Evolutionary conservation across 2,113 vertebrate genomes (phyloP).

Genomic region (Protobothrops flavoviridis): DNA sequence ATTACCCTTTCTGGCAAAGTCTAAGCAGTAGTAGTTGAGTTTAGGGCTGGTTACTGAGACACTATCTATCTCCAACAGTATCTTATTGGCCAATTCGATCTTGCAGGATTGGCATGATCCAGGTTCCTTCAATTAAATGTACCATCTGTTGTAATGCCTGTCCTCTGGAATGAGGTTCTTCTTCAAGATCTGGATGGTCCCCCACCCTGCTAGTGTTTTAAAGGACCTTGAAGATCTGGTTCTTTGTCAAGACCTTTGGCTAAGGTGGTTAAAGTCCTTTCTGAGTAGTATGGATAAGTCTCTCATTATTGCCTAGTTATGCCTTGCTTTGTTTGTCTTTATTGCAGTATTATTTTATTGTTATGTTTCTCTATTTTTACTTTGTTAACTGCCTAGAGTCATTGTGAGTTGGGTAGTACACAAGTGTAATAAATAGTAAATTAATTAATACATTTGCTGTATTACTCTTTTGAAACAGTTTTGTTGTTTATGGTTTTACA

Average conservation of each 20-base stretch:
- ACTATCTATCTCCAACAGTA: not conserved
- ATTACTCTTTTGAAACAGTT: not conserved
- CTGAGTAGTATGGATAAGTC: not conserved
- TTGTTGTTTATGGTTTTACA: not conserved
- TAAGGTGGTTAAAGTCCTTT: not conserved
- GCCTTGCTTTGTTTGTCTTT: not conserved
- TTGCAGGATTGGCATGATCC: not conserved
- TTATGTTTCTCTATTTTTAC: not conserved
- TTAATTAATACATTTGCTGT: not conserved
- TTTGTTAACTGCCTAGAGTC: not conserved
- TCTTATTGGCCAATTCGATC: not conserved
- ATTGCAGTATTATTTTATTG: not conserved
- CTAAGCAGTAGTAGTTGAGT: not conserved
- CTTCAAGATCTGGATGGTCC: not conserved
- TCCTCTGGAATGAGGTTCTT: not conserved
- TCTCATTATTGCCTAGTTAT: not conserved
- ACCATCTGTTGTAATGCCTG: not conserved
- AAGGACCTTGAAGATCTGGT: not conserved
- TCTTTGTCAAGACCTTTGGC: not conserved
- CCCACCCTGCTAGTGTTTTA: not conserved
- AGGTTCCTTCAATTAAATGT: not conserved
- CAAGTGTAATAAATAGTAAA: not conserved
- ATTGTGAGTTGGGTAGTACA: not conserved
- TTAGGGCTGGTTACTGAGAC: not conserved
- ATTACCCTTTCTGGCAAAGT: not conserved